A percentile compares a stretch with the other conserved stretches of the same genome.
phyloP scores from a whole-genome alignment of 2,888 invertebrate genomes.

The Lepidochitona cinerea region DNA sequence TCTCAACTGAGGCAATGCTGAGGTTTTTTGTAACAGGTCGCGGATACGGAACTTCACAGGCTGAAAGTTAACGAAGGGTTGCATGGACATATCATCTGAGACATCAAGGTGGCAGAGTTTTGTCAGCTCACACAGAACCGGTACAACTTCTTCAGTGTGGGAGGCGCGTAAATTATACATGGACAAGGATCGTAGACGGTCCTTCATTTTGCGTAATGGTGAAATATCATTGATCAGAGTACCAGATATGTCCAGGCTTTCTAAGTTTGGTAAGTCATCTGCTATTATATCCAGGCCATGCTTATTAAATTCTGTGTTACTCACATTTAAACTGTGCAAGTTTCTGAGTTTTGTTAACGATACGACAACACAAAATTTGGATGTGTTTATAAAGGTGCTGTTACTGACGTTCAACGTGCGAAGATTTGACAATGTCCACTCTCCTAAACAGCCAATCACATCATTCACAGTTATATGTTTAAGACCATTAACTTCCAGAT shows the following conservation, averaged over 20 bases:
- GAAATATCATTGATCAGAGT: constrained; percentile 77
- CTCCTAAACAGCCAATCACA: constrained; percentile 78
- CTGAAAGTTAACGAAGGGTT: constrained; percentile 73
- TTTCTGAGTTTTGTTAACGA: constrained; percentile 77
- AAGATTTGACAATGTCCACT: constrained; percentile 78
- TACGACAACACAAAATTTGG: constrained; percentile 76
- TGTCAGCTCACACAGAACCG: constrained; percentile 74
- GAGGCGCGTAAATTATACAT: constrained; percentile 75
- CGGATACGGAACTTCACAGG: constrained; percentile 59
- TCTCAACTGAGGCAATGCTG: constrained; percentile 74
- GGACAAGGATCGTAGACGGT: constrained; percentile 75
- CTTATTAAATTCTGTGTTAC: constrained; percentile 80
- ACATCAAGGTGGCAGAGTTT: constrained; percentile 75
- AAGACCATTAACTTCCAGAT: constrained; percentile 77
- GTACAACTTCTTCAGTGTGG: constrained; percentile 69
- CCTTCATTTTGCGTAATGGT: constrained; percentile 75
- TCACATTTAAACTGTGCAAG: constrained; percentile 76
- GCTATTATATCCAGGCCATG: constrained; percentile 78
- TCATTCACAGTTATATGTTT: constrained; percentile 76
- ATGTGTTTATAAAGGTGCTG: constrained; percentile 77
- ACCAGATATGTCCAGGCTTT: constrained; percentile 79
- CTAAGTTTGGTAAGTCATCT: constrained; percentile 77
- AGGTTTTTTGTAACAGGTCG: constrained; percentile 53
- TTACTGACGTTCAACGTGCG: constrained; percentile 77
- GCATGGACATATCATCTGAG: constrained; percentile 73